phyloP scores from a whole-genome alignment of 2,797 vertebrate species.

The Momotus momota region DNA sequence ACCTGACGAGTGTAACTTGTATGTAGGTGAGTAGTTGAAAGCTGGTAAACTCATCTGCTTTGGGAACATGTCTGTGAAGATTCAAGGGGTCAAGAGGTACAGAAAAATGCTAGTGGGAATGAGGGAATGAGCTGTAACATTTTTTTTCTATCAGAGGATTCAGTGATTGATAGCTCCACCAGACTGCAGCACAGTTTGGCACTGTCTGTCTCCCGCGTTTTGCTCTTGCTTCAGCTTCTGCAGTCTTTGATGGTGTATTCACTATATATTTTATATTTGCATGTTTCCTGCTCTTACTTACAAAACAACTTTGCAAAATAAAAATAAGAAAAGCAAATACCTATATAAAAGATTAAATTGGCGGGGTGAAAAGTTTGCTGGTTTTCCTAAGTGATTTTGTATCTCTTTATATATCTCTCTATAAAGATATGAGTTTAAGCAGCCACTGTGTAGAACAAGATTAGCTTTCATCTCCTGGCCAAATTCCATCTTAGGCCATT shows the following conservation, averaged over 20 bases:
- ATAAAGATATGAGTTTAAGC: neutral
- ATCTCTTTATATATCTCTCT: neutral
- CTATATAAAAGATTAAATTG: neutral
- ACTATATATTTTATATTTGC: neutral
- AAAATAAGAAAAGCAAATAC: neutral
- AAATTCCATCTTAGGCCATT: constrained; percentile 38
- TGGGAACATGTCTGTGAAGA: neutral
- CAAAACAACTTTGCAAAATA: neutral
- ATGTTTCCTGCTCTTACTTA: neutral
- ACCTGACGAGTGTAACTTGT: neutral
- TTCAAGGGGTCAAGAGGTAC: neutral
- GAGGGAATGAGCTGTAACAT: neutral
- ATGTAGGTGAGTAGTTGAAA: neutral
- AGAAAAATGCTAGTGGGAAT: neutral
- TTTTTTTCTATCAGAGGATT: neutral
- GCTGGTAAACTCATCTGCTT: neutral
- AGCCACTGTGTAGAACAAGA: constrained; percentile 1
- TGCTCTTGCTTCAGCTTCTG: neutral
- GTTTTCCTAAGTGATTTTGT: neutral
- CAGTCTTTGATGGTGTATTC: neutral
- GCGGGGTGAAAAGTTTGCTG: neutral
- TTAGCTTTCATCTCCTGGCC: constrained; percentile 36
- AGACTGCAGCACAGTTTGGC: neutral
- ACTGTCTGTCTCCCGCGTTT: neutral
- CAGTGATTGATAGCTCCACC: neutral